Percentiles rank a stretch among this genome's conserved stretches.
Conservation (phyloP, 2,888 invertebrate species). For the Rotaria sp. region DNA sequence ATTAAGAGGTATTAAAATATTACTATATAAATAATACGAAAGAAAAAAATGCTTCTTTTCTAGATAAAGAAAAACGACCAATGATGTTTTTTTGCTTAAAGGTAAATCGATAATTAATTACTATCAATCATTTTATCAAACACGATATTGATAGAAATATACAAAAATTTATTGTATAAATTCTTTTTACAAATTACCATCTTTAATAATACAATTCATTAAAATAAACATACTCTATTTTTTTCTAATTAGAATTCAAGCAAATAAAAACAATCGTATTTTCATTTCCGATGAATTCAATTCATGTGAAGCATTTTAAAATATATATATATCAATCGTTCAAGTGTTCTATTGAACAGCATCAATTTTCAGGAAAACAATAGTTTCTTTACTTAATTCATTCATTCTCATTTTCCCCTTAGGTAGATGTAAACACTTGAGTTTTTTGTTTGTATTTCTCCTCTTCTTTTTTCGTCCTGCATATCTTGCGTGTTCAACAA, state of each 20-base stretch:
- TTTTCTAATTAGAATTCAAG: background rate
- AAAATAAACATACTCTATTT: background rate
- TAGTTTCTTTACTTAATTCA: background rate
- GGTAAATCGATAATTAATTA: no score
- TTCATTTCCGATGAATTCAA: background rate
- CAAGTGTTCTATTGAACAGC: background rate
- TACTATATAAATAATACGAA: no score
- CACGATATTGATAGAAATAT: no score
- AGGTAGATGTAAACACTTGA: background rate
- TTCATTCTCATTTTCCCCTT: background rate
- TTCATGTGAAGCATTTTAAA: background rate
- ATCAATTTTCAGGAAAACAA: background rate
- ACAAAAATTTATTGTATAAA: no score
- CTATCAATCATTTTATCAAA: no score
- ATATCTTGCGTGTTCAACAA: background rate
- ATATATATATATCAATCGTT: background rate
- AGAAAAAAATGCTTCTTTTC: no score
- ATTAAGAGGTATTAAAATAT: no score
- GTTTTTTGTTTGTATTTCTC: background rate
- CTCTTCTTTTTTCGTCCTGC: background rate
- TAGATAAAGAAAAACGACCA: no score
- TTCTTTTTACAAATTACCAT: no score
- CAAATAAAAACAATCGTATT: background rate
- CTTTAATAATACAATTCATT: no score
- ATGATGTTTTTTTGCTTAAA: no score